phyloP scores from a whole-genome alignment of 92 coral and sea anemone genomes.

The Siderastrea radians region DNA sequence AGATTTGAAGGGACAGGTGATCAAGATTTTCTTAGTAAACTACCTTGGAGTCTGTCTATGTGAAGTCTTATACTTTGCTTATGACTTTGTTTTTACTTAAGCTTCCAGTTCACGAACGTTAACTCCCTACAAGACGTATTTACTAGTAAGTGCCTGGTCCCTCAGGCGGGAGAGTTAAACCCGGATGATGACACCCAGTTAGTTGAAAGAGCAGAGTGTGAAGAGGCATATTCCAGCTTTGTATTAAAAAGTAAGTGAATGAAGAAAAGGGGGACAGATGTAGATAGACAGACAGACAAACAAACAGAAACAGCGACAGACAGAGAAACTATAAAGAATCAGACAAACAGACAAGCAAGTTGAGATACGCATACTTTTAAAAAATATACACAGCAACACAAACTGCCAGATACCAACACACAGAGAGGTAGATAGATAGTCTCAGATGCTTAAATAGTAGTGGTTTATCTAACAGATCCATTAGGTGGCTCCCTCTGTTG shows the following conservation, averaged over 20 bases:
- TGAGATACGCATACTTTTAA: background rate
- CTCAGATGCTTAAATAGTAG: background rate
- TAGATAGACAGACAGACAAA: background rate
- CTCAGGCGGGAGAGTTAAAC: constrained; percentile 23
- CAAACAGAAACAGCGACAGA: background rate
- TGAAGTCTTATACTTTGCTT: background rate
- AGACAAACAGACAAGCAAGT: background rate
- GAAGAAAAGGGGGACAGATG: background rate
- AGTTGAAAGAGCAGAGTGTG: constrained; percentile 20
- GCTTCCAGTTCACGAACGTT: constrained; percentile 46
- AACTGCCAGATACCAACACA: background rate
- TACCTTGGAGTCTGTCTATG: background rate
- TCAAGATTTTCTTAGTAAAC: background rate
- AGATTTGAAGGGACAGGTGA: no score
- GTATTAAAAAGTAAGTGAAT: constrained; percentile 42
- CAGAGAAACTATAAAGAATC: background rate
- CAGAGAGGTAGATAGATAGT: background rate
- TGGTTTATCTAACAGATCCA: background rate
- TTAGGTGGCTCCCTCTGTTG: no score
- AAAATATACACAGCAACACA: background rate
- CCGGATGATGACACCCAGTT: constrained; percentile 21
- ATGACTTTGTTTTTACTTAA: background rate
- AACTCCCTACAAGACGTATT: constrained; percentile 40
- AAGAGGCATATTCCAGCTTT: constrained; percentile 29
- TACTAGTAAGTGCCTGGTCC: constrained; percentile 37